Conservation (phyloP, 2,888 invertebrate genomes). For the Augiades crinisus region DNA sequence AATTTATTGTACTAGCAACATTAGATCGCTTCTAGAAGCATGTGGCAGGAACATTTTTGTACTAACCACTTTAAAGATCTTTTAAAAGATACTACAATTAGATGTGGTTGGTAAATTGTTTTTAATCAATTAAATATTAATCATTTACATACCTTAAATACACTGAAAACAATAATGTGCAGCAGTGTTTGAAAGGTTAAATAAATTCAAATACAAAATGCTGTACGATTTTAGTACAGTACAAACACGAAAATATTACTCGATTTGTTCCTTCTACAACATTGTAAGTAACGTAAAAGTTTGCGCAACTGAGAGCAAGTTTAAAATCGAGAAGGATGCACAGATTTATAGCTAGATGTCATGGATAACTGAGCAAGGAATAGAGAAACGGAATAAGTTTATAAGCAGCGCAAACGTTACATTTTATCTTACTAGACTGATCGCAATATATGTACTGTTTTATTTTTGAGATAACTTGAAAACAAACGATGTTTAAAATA, state of each 20-base stretch:
- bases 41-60: constrained; percentile 53
- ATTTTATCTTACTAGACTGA: background rate
- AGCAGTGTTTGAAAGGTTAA: too few species aligned
- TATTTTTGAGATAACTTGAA: too few species aligned
- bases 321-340: constrained; percentile 7
- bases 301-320: constrained; percentile 12
- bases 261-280: background rate
- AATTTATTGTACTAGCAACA: constrained; percentile 33
- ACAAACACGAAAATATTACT: background rate
- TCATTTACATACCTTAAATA: too few species aligned
- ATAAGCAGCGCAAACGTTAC: background rate
- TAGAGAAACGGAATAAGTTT: background rate
- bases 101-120: too few species aligned
- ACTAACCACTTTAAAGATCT: background rate
- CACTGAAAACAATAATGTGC: too few species aligned
- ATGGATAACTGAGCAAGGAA: background rate
- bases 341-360: constrained; percentile 5
- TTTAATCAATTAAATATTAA: too few species aligned
- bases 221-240: too few species aligned
- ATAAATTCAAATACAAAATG: too few species aligned
- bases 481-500: too few species aligned
- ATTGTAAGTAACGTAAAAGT: constrained; percentile 9
- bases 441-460: too few species aligned
- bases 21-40: constrained; percentile 37
- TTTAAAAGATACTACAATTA: background rate